Base-by-base conservation (phyloP, 2,888 invertebrate species). In the Hedya salicella region DNA sequence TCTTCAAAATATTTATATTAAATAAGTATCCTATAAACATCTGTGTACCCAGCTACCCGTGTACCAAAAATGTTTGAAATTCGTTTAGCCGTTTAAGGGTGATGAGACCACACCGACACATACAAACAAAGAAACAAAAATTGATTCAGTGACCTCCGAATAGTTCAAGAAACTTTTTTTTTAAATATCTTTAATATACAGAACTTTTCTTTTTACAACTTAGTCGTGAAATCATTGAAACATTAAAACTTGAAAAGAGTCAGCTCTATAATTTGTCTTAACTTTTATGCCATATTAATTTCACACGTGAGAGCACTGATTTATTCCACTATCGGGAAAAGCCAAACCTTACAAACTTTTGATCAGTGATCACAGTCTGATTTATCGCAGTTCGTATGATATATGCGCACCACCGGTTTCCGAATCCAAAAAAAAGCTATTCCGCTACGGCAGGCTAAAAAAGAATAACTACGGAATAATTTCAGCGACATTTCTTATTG, bases 311-410 rank as follows among this genome's bases (percentile, higher is more conserved):
- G 70, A 68, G 77, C 70, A 74, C 81, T 80, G 83, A 87, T 86
- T 86, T 85, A 86, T 85, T 78, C 74, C 79, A 80, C 81, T 82
- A 80, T 80, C 77, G 77, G 76, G 75, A 79, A 85, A 84, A 83
- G 80, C 82, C 81, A 82, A 85, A 83, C 81, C 82, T 83, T 77
- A 75, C 79, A 76, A 86, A 85, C 76, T 86, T 85, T 80, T 82
- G 86, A 86, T 83, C 82, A 75, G 80, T 79, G 85, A 87, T 86
- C 83, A 79, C 78, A 74, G 70, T 80, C 75, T 82, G 85, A 87
- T 87, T 87, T 86, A 87, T 83, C 70, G 73, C 59, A 77, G 70
- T 69, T 67, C 67, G 62, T 67, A 74, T 82, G 80, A 82, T 84
- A 82, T 82, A 84, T 82, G 78, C 73, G 74, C 70, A 70, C 69